Conservation (phyloP, 2,888 invertebrate genomes). For the Drosophila macrospina region DNA sequence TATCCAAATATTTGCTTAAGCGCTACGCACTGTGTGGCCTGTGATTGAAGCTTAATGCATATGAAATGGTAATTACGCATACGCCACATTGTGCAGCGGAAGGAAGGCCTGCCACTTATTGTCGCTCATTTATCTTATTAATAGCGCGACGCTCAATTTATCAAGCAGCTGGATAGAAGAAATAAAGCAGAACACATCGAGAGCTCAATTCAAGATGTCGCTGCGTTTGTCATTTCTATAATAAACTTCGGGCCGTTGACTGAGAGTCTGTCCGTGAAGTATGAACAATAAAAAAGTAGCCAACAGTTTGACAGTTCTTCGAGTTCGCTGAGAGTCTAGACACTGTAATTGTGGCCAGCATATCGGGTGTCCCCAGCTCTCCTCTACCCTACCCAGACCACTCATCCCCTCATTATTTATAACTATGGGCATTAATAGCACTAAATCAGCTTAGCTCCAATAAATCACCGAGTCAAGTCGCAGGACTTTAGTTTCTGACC, state of each 20-base stretch:
- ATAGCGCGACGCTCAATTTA: slow-evolving; percentile 68
- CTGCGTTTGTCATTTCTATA: slow-evolving; percentile 77
- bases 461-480: slow-evolving; percentile 65
- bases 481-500: slow-evolving; percentile 60
- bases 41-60: slow-evolving; percentile 78
- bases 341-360: slow-evolving; percentile 66
- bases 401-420: slow-evolving; percentile 1
- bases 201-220: slow-evolving; percentile 46
- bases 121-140: slow-evolving; percentile 78
- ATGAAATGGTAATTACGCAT: slow-evolving; percentile 81
- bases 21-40: slow-evolving; percentile 39
- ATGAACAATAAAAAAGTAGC: slow-evolving; percentile 33
- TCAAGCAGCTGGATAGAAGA: slow-evolving; percentile 60
- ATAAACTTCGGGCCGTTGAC: slow-evolving; percentile 66
- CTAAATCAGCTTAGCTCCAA: slow-evolving; percentile 67
- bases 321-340: slow-evolving; percentile 58
- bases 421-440: slow-evolving; percentile 61
- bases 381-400: too few relatives aligned
- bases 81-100: slow-evolving; percentile 74
- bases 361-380: slow-evolving; percentile 51
- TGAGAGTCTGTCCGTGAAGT: slow-evolving; percentile 25
- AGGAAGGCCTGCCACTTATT: slow-evolving; percentile 69
- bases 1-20: slow-evolving; percentile 59
- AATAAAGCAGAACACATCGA: slow-evolving; percentile 11
- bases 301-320: slow-evolving; percentile 63